Evolutionary conservation across 2,797 vertebrate genomes (phyloP).

Genomic region (Rhynchotus rufescens): DNA sequence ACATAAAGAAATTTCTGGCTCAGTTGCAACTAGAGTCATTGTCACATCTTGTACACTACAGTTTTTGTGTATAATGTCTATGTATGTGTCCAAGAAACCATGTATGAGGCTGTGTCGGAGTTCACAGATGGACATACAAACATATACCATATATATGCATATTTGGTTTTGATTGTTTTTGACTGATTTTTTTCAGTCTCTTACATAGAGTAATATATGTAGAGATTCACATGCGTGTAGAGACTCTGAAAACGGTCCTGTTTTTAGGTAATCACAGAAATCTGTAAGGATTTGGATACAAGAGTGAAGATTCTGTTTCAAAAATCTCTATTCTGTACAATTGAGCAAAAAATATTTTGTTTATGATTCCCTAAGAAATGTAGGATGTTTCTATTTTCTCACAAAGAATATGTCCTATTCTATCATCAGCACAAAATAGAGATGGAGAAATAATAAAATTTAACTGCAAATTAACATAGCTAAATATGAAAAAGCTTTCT

Average conservation of each 20-base stretch:
- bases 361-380: background rate
- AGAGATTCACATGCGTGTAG: background rate
- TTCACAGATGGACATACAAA: background rate
- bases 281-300: background rate
- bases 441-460: background rate
- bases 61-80: background rate
- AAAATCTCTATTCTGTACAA: background rate
- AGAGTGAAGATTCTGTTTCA: background rate
- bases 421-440: background rate
- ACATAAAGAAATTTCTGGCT: background rate
- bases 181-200: too few relatives aligned
- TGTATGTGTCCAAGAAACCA: background rate
- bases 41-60: accelerated
- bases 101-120: background rate
- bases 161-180: background rate
- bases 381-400: background rate
- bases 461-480: background rate
- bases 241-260: background rate
- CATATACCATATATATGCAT: background rate
- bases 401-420: background rate
- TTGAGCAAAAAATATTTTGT: background rate
- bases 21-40: background rate
- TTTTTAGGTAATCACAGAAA: background rate
- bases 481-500: background rate
- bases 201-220: too few relatives aligned